These are phyloP conservation scores for Timandra comae DNA, from an alignment of 2,888 invertebrate species.

Conservation along the genomic window DNA sequence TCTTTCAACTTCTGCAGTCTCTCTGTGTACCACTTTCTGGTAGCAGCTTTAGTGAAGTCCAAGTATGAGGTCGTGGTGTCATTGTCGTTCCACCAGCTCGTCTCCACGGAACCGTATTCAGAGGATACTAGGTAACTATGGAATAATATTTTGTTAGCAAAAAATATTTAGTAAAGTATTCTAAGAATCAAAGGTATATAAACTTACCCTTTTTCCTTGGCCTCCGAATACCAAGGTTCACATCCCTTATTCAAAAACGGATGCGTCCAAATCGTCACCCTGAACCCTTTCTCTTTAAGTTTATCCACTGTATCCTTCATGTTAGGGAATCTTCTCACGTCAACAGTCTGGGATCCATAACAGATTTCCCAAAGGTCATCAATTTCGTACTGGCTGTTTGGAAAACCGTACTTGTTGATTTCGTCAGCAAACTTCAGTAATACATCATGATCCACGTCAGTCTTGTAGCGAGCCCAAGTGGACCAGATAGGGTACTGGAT, in stretches of 20 bases:
- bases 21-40: constrained; percentile 77
- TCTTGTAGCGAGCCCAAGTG: constrained; percentile 79
- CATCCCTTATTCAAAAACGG: constrained; percentile 79
- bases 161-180: too few relatives aligned
- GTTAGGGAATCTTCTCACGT: constrained; percentile 70
- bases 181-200: too few relatives aligned
- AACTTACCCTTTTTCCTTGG: constrained; percentile 59
- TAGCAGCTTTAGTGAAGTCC: constrained; percentile 83
- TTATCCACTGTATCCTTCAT: constrained; percentile 62
- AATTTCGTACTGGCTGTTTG: constrained; percentile 77
- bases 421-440: constrained; percentile 71
- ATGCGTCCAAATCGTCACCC: constrained; percentile 80
- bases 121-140: constrained; percentile 66
- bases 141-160: too few relatives aligned
- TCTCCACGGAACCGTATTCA: constrained; percentile 61
- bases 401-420: constrained; percentile 65
- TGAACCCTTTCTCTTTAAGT: constrained; percentile 63
- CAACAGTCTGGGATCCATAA: constrained; percentile 78
- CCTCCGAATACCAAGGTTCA: constrained; percentile 67
- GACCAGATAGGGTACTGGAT: constrained; percentile 81
- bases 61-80: constrained; percentile 75
- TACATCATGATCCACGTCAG: constrained; percentile 65
- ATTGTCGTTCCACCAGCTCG: constrained; percentile 74
- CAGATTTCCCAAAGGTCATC: constrained; percentile 81
- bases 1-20: constrained; percentile 70